Conservation (phyloP, 2,113 vertebrate genomes). For the Chaenogobius annularis region DNA sequence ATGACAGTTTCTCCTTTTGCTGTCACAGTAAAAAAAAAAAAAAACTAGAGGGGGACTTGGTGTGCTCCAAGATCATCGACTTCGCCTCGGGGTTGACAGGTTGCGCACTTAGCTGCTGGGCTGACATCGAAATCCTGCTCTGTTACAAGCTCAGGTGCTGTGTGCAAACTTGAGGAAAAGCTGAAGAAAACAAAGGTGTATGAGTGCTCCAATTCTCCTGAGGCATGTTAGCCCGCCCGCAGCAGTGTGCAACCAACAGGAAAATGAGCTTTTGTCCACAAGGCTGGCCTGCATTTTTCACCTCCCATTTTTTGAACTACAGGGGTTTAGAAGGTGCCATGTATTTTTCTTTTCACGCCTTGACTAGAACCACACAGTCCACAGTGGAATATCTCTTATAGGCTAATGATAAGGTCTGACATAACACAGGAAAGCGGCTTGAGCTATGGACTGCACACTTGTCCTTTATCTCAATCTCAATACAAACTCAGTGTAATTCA, state of each 20-base stretch:
- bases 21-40: constrained; percentile 29
- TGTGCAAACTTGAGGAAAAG: constrained; percentile 73
- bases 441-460: constrained; percentile 47
- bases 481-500: constrained; percentile 75
- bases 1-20: constrained; percentile 49
- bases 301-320: constrained; percentile 51
- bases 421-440: constrained; percentile 34
- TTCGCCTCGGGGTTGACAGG: constrained; percentile 44
- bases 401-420: constrained; percentile 22
- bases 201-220: constrained; percentile 71
- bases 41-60: constrained; percentile 13
- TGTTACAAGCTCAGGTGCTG: constrained; percentile 49
- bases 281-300: constrained; percentile 59
- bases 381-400: constrained; percentile 21
- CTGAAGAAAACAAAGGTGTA: constrained; percentile 70
- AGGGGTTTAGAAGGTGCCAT: constrained; percentile 61
- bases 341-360: constrained; percentile 30
- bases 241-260: constrained; percentile 75
- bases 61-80: constrained; percentile 29
- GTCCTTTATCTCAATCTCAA: constrained; percentile 68
- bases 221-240: constrained; percentile 69
- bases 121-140: constrained; percentile 50
- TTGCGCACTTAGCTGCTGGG: constrained; percentile 44
- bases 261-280: constrained; percentile 77
- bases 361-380: constrained; percentile 49